Conservation (phyloP, 2,888 invertebrate species). For the Orthosia incerta region DNA sequence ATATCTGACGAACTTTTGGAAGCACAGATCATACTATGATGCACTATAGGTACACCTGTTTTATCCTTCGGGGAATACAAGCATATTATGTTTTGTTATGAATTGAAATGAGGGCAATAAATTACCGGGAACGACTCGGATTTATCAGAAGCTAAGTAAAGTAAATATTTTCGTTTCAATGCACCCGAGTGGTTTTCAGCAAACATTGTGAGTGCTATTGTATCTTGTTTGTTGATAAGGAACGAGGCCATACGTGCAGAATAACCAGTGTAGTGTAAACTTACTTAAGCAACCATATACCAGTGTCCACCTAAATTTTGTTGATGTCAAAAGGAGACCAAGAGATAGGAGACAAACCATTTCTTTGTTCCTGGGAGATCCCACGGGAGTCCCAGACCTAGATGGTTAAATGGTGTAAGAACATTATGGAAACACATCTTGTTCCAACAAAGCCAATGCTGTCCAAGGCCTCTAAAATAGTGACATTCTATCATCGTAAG, state of each 20-base stretch:
- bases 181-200: constrained; percentile 17
- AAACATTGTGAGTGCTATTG: constrained; percentile 40
- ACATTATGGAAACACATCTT: neutral
- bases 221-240: constrained; percentile 48
- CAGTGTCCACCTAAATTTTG: neutral
- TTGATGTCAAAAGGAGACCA: neutral
- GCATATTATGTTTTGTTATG: neutral
- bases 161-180: constrained; percentile 25
- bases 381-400: neutral
- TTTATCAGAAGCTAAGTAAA: constrained; percentile 26
- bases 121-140: neutral
- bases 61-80: neutral
- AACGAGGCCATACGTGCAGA: constrained; percentile 39
- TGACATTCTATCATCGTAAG: too few relatives aligned
- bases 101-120: neutral
- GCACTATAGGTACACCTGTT: neutral
- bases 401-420: neutral
- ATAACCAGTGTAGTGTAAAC: constrained; percentile 18
- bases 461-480: neutral
- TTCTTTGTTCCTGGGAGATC: neutral
- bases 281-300: neutral
- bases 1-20: neutral
- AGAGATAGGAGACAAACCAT: neutral
- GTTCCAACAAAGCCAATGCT: neutral
- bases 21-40: too few relatives aligned